phyloP scores from a whole-genome alignment of 1,140 invertebrate genomes.

The Cecropterus lyciades region DNA sequence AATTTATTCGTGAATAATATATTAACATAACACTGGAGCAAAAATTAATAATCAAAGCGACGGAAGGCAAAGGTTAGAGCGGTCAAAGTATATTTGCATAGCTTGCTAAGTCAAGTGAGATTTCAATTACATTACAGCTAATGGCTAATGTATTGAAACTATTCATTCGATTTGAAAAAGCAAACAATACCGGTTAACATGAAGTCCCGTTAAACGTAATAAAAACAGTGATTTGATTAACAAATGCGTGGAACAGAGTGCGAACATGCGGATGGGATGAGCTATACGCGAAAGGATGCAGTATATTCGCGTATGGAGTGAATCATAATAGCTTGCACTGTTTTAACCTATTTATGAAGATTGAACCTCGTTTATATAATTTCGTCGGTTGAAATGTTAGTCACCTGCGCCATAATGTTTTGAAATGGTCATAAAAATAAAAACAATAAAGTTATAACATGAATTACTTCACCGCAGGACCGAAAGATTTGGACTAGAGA shows the following conservation, averaged over 20 bases:
- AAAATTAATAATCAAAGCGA: neutral
- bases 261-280: neutral
- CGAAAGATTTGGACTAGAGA: no score
- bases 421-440: no score
- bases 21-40: neutral
- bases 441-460: no score
- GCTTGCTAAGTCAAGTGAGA: neutral
- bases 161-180: neutral
- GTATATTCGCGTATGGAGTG: neutral
- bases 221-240: conserved; percentile 1
- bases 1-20: neutral
- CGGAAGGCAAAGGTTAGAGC: neutral
- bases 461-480: no score
- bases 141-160: neutral
- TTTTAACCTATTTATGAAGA: neutral
- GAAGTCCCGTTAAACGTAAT: neutral
- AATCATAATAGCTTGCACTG: neutral
- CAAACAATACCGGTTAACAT: neutral
- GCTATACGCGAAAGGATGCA: neutral
- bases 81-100: neutral
- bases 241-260: neutral
- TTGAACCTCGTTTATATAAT: neutral
- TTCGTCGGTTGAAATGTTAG: neutral
- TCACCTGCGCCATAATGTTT: no score
- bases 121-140: neutral